Percentiles rank a stretch among this genome's conserved stretches.
Evolutionary conservation across 2,888 invertebrate species (phyloP).

Genomic region (Lasioglossum zephyrum): DNA sequence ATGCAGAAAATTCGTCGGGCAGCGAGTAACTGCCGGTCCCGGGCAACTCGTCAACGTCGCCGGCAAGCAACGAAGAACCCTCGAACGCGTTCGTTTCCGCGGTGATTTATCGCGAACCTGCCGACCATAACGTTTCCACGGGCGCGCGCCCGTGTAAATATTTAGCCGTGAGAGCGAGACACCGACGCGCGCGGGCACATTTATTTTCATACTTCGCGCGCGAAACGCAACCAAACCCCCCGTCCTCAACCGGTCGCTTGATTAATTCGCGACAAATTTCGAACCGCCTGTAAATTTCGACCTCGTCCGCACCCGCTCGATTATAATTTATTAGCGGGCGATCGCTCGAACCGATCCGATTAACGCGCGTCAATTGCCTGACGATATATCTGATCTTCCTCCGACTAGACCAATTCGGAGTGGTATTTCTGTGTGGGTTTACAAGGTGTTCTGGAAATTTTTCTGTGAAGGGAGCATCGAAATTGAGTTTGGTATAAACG

Average conservation of each 20-base stretch:
- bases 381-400: neutral
- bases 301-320: neutral
- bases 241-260: neutral
- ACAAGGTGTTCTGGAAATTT: neutral
- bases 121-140: neutral
- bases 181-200: neutral
- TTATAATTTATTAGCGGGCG: neutral
- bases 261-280: constrained; percentile 13
- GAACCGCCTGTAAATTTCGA: neutral
- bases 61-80: constrained; percentile 5
- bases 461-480: neutral
- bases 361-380: neutral
- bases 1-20: constrained; percentile 2
- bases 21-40: constrained; percentile 11
- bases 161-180: neutral
- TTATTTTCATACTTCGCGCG: constrained; percentile 11
- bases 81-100: constrained; percentile 23
- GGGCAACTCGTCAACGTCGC: constrained; percentile 1
- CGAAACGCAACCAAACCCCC: neutral
- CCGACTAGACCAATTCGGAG: neutral
- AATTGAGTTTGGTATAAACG: neutral
- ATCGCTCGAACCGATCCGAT: neutral
- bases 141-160: neutral
- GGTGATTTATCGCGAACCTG: constrained; percentile 12
- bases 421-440: neutral